phyloP scores from a whole-genome alignment of 2,888 invertebrate genomes.

The Eupithecia dodoneata region DNA sequence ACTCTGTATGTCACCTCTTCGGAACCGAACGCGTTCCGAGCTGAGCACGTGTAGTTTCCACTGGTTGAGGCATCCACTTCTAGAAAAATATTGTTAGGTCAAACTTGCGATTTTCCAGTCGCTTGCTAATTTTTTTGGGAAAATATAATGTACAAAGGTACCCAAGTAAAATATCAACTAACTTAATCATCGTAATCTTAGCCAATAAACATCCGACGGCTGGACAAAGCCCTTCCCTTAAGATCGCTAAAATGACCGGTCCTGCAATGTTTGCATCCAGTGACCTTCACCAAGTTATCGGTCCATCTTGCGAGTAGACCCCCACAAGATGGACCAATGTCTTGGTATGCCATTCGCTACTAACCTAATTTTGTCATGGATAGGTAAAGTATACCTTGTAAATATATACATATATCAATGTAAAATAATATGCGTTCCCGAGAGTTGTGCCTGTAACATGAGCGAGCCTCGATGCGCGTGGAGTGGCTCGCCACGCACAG shows the following conservation, averaged over 20 bases:
- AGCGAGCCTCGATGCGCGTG: constrained; percentile 68
- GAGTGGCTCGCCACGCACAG: constrained; percentile 89
- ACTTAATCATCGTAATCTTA: not conserved
- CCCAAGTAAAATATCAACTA: not conserved
- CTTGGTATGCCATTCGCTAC: no score
- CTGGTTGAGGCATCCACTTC: constrained; percentile 88
- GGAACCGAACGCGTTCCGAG: constrained; percentile 92
- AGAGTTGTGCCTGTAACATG: no score
- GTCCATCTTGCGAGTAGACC: no score
- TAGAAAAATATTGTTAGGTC: constrained; percentile 50
- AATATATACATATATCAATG: no score
- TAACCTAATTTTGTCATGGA: no score
- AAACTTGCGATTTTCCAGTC: not conserved
- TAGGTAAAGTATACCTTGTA: no score
- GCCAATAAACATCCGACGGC: not conserved
- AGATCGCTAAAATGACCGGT: not conserved
- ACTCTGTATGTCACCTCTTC: constrained; percentile 93
- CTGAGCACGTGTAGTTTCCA: constrained; percentile 92
- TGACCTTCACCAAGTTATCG: no score
- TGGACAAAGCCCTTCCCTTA: no score
- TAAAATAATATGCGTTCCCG: no score
- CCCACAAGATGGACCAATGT: no score
- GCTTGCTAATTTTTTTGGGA: not conserved
- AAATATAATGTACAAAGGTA: not conserved
- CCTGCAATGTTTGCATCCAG: not conserved